Conservation (phyloP, 2,888 invertebrate species). For the Ectropis crepuscularia region DNA sequence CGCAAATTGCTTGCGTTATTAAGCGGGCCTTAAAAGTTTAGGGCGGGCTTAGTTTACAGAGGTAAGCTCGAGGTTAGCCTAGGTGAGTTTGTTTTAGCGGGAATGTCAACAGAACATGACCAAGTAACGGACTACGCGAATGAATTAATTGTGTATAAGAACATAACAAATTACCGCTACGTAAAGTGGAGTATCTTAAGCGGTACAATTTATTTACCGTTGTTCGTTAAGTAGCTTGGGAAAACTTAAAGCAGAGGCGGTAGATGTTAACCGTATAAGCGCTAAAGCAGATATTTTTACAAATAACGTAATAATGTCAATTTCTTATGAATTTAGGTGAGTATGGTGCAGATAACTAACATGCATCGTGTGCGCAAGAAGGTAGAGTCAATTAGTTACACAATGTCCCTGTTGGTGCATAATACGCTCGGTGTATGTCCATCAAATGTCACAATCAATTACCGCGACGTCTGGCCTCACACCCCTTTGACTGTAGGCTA, state of each 20-base stretch:
- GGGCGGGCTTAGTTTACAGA: slow-evolving; percentile 78
- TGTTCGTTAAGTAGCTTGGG: slow-evolving; percentile 8
- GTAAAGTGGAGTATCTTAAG: slow-evolving; percentile 14
- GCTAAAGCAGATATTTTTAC: slow-evolving; percentile 10
- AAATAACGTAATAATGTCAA: slow-evolving; percentile 25
- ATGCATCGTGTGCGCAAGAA: slow-evolving; percentile 35
- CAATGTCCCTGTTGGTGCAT: slow-evolving; percentile 66
- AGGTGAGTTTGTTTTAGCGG: slow-evolving; percentile 75
- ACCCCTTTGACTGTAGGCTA: slow-evolving; percentile 41
- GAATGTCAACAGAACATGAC: slow-evolving; percentile 71
- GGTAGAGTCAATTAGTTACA: slow-evolving; percentile 41
- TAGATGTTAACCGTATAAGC: slow-evolving; percentile 10
- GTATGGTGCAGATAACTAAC: slow-evolving; percentile 10
- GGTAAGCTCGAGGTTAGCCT: slow-evolving; percentile 73
- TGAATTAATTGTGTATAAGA: slow-evolving; percentile 50
- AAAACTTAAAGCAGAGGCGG: slow-evolving; percentile 1
- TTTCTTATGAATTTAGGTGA: slow-evolving; percentile 22
- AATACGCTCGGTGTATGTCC: slow-evolving; percentile 70
- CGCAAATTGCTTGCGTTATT: slow-evolving; percentile 82
- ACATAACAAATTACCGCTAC: slow-evolving; percentile 26
- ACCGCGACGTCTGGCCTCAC: slow-evolving; percentile 59
- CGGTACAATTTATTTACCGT: slow-evolving; percentile 19
- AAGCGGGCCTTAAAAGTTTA: slow-evolving; percentile 82
- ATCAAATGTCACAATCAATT: slow-evolving; percentile 83
- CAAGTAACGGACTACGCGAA: slow-evolving; percentile 51